Evolutionary conservation across 1,140 invertebrate genomes (phyloP).

Genomic region (Drosophila sechellia): DNA sequence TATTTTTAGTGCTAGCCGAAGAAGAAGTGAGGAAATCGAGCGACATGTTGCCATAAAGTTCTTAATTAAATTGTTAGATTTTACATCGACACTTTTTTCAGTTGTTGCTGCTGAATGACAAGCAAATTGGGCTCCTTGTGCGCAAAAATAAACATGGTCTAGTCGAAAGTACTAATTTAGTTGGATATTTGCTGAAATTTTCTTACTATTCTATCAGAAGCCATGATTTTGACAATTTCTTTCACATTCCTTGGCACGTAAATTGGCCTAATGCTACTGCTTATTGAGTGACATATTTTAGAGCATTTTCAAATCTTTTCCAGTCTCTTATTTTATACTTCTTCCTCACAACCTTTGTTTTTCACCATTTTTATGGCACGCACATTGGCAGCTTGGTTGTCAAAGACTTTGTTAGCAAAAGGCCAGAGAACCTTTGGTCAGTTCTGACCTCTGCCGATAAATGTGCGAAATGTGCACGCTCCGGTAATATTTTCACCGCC

Average conservation of each 20-base stretch:
- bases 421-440: conserved; percentile 26
- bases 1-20: conserved; percentile 17
- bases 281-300: conserved; percentile 12
- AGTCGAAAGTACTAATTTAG: not conserved
- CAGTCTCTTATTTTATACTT: not conserved
- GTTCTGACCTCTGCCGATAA: conserved; percentile 42
- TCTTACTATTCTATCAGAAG: not conserved
- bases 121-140: conserved; percentile 48
- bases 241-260: not conserved
- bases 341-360: not conserved
- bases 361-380: conserved; percentile 9
- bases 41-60: conserved; percentile 79
- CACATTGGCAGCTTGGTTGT: conserved; percentile 18
- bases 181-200: not conserved
- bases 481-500: conserved; percentile 45
- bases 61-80: conserved; percentile 81
- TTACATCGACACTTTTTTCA: conserved; percentile 61
- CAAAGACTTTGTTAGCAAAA: conserved; percentile 13
- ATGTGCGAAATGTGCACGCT: conserved; percentile 53
- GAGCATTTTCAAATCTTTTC: not conserved
- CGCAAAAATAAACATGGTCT: conserved; percentile 10
- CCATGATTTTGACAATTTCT: not conserved
- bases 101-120: conserved; percentile 37
- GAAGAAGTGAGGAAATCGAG: conserved; percentile 17
- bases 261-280: not conserved